Conservation (phyloP, 2,888 invertebrate genomes). For the Heliconius cydno region DNA sequence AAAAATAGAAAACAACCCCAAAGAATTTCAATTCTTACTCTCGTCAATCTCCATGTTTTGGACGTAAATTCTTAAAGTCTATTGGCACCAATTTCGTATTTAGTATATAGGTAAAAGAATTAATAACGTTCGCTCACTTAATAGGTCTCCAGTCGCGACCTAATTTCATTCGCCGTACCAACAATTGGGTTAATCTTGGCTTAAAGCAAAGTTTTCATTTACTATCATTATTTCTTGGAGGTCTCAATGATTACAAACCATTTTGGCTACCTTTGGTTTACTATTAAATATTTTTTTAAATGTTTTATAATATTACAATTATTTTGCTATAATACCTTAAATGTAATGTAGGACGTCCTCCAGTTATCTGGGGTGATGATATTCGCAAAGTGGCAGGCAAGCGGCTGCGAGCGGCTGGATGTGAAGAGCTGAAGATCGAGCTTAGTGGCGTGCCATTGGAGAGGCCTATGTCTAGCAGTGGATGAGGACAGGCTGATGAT, state of each 20-base stretch:
- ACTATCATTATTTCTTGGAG: conserved; percentile 6
- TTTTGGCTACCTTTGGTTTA: not conserved
- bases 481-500: too few species aligned
- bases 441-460: too few species aligned
- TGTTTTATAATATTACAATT: too few species aligned
- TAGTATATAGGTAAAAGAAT: conserved; percentile 6
- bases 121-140: conserved; percentile 27
- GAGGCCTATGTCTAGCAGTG: too few species aligned
- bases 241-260: not conserved
- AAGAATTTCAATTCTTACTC: not conserved
- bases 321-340: too few species aligned
- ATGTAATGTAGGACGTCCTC: too few species aligned
- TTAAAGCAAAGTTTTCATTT: conserved; percentile 32
- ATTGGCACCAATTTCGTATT: not conserved
- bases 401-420: too few species aligned
- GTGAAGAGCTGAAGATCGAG: too few species aligned
- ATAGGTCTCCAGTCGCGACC: conserved; percentile 43
- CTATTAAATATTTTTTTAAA: too few species aligned
- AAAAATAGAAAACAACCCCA: not conserved
- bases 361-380: too few species aligned
- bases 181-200: conserved; percentile 50
- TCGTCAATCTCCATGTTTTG: not conserved
- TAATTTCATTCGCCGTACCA: conserved; percentile 38
- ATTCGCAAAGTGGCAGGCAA: too few species aligned
- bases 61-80: conserved; percentile 2